Percentiles rank a stretch among this genome's conserved stretches.
phyloP scores from a whole-genome alignment of 2,888 invertebrate genomes.

The Nemotelus nigrinus region DNA sequence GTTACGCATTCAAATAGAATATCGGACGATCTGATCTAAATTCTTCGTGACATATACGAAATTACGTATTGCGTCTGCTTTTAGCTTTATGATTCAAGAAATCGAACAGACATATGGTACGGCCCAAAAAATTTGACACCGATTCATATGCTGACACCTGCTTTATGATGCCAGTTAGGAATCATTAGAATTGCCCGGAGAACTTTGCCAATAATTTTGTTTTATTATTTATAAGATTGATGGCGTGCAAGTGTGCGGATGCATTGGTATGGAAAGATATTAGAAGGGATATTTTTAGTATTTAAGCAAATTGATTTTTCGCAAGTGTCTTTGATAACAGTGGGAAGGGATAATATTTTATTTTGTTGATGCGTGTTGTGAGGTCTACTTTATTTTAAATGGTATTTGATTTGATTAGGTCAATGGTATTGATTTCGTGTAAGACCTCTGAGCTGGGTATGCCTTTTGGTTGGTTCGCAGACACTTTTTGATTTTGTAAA shows the following conservation, averaged over 20 bases:
- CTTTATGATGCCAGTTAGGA: conserved; percentile 5
- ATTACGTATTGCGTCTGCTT: neutral
- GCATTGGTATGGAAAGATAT: neutral
- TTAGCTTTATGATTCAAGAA: neutral
- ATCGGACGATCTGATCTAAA: neutral
- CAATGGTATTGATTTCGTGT: too few species aligned
- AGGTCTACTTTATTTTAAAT: too few species aligned
- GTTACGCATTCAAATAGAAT: neutral
- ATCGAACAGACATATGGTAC: neutral
- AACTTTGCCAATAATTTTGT: neutral
- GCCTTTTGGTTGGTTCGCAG: too few species aligned
- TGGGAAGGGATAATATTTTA: too few species aligned
- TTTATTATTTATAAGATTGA: conserved; percentile 11
- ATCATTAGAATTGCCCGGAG: conserved; percentile 2
- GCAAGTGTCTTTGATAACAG: too few species aligned
- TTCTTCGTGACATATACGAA: neutral
- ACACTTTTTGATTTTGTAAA: too few species aligned
- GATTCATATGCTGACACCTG: conserved; percentile 12
- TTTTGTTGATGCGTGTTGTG: too few species aligned
- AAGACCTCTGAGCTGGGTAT: too few species aligned
- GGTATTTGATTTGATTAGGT: too few species aligned
- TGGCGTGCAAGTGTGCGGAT: neutral
- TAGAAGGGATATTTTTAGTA: too few species aligned
- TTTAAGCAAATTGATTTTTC: too few species aligned
- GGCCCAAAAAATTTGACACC: conserved; percentile 5